These are phyloP conservation scores for Neodon shergylaensis DNA, from an alignment of 2,113 vertebrate species.

Conservation along the genomic window DNA sequence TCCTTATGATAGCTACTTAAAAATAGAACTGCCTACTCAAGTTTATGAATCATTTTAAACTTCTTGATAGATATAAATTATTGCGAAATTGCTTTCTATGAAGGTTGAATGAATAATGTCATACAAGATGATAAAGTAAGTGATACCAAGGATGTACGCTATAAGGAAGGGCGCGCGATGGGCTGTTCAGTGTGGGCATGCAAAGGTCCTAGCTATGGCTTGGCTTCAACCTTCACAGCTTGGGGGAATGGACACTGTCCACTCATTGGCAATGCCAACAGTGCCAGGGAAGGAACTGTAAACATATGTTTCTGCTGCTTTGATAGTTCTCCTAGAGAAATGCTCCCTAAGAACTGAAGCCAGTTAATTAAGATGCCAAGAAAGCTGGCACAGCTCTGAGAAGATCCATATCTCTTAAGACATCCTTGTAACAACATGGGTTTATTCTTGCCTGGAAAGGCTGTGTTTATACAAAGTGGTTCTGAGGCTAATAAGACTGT, in stretches of 20 bases:
- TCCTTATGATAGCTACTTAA: constrained; percentile 66
- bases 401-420: not conserved
- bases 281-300: not conserved
- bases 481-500: not conserved
- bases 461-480: not conserved
- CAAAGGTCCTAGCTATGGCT: fast-evolving
- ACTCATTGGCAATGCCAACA: not conserved
- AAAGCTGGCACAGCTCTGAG: not conserved
- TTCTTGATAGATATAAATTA: constrained; percentile 51
- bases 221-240: not conserved
- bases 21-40: constrained; percentile 68
- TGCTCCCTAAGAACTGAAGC: not conserved
- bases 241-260: not conserved
- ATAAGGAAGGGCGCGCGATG: not conserved
- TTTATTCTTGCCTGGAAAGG: not conserved
- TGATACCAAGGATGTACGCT: not conserved
- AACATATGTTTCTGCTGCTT: not conserved
- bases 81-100: constrained; percentile 59
- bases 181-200: not conserved
- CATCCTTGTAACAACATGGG: not conserved
- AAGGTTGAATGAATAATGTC: constrained; percentile 54
- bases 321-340: not conserved
- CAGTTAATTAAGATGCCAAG: constrained; percentile 50
- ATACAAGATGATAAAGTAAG: not conserved
- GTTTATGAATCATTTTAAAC: constrained; percentile 67